Conservation (phyloP, 2,797 vertebrate species). For the Sebastes vulpes region DNA sequence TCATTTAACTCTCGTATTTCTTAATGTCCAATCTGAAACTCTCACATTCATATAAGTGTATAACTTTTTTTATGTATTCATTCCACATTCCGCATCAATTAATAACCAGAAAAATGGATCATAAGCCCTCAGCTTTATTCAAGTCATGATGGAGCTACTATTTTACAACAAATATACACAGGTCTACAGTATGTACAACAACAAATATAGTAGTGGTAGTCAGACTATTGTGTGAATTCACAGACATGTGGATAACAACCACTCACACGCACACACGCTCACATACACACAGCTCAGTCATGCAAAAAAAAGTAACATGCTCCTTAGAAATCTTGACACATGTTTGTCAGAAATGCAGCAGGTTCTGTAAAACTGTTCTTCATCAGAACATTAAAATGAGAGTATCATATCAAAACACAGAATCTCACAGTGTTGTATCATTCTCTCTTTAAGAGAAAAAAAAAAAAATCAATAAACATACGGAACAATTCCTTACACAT, state of each 20-base stretch:
- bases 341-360: constrained; percentile 68
- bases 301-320: constrained; percentile 49
- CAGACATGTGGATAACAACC: constrained; percentile 51
- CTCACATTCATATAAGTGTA: background rate
- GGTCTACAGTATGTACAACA: constrained; percentile 77
- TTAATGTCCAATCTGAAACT: background rate
- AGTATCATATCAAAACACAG: constrained; percentile 74
- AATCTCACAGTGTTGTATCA: constrained; percentile 52
- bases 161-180: constrained; percentile 75
- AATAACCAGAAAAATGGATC: constrained; percentile 34
- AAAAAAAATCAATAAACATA: constrained; percentile 31
- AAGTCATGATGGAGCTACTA: constrained; percentile 69
- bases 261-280: constrained; percentile 17
- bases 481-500: constrained; percentile 49
- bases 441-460: constrained; percentile 43
- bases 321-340: constrained; percentile 68
- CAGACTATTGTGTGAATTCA: constrained; percentile 63
- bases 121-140: constrained; percentile 70
- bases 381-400: constrained; percentile 57
- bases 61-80: background rate
- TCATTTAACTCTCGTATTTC: background rate
- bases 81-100: background rate
- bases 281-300: constrained; percentile 35
- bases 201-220: constrained; percentile 52
- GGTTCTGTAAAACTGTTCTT: constrained; percentile 58